phyloP scores from a whole-genome alignment of 2,113 vertebrate genomes.

The Loxodonta africana region DNA sequence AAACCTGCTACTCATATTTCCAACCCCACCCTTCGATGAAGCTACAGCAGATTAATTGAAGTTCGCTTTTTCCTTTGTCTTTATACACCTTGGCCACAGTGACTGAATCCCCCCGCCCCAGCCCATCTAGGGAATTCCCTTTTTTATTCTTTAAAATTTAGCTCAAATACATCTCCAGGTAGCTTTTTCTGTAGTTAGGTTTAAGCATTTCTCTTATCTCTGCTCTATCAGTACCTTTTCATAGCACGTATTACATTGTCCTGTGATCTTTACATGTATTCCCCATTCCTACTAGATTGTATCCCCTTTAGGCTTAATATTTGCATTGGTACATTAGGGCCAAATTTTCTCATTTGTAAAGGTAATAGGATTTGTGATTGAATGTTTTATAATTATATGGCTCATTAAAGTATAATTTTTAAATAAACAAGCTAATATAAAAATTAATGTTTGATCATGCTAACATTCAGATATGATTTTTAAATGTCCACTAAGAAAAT shows the following conservation, averaged over 20 bases:
- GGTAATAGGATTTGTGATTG: constrained; percentile 32
- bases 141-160: not conserved
- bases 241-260: not conserved
- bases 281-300: not conserved
- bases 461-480: constrained; percentile 49
- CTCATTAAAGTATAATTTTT: constrained; percentile 16
- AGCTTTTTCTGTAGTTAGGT: not conserved
- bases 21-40: not conserved
- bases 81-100: not conserved
- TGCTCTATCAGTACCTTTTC: not conserved
- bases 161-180: not conserved
- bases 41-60: not conserved
- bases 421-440: constrained; percentile 42
- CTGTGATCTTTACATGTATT: not conserved
- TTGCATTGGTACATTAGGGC: not conserved
- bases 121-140: not conserved
- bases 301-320: not conserved
- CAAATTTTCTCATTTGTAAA: constrained; percentile 17
- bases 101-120: not conserved
- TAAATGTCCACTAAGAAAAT: constrained; percentile 47
- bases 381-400: not conserved
- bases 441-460: constrained; percentile 22
- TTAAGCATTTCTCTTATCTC: not conserved
- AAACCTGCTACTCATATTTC: not conserved
- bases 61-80: not conserved